phyloP scores from a whole-genome alignment of 2,113 vertebrate genomes.

The Anas platyrhynchos region DNA sequence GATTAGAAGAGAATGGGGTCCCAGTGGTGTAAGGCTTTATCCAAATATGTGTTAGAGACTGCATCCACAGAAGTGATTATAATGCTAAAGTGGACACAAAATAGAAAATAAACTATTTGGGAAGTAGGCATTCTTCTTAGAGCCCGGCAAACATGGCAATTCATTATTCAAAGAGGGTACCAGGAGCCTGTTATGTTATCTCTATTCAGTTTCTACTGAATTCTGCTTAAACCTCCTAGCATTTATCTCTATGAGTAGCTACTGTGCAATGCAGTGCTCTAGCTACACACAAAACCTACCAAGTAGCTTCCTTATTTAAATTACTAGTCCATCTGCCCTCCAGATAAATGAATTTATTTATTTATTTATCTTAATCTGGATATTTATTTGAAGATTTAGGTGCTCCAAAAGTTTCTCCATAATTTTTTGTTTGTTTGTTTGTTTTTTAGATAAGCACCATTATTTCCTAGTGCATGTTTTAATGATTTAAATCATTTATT shows the following conservation, averaged over 20 bases:
- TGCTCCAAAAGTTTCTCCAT: neutral
- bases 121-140: neutral
- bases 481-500: neutral
- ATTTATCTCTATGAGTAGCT: neutral
- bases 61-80: neutral
- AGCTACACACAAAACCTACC: rapidly evolving
- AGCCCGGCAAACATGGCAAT: neutral
- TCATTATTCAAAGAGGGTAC: neutral
- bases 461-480: neutral
- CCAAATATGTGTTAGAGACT: rapidly evolving
- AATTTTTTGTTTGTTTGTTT: no score
- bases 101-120: neutral
- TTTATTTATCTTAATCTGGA: neutral
- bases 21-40: neutral
- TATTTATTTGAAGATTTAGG: neutral
- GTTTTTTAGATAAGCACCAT: neutral
- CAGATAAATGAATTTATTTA: neutral
- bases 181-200: neutral
- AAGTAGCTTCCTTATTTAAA: neutral
- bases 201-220: neutral
- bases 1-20: rapidly evolving
- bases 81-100: neutral
- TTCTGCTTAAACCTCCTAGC: no score
- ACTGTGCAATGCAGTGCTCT: rapidly evolving
- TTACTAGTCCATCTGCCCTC: neutral